Evolutionary conservation across 2,113 vertebrate species (phyloP).

Genomic region (Tragelaphus imberbis): DNA sequence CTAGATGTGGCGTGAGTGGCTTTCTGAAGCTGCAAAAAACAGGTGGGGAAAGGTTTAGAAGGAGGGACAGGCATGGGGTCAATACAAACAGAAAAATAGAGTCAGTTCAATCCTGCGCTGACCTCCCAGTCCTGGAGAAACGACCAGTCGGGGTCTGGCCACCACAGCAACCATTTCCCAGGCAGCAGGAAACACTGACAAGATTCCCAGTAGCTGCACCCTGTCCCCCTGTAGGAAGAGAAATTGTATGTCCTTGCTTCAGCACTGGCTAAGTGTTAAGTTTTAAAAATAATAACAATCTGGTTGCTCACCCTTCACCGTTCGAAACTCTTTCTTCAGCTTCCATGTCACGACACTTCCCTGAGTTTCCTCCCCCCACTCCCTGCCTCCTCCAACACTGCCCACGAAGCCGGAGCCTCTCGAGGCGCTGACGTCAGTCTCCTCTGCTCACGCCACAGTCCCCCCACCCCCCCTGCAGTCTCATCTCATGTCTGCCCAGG

Average conservation of each 20-base stretch:
- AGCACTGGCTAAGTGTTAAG: background rate
- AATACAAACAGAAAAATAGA: background rate
- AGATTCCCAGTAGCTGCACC: background rate
- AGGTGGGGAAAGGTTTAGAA: background rate
- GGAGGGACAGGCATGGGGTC: background rate
- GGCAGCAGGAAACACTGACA: too few relatives aligned
- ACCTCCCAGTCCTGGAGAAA: background rate
- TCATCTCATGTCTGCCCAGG: background rate
- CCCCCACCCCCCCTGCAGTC: too few relatives aligned
- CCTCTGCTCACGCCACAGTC: background rate
- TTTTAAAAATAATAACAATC: background rate
- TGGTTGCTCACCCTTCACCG: background rate
- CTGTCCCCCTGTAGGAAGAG: too few relatives aligned
- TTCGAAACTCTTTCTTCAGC: background rate
- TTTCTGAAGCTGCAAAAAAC: background rate
- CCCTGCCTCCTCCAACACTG: background rate
- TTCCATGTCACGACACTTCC: background rate
- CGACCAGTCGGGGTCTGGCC: accelerated
- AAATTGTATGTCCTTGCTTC: background rate
- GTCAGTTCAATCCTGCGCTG: background rate
- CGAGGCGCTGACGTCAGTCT: background rate
- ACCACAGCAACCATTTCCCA: background rate
- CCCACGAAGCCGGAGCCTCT: background rate
- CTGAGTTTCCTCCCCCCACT: background rate
- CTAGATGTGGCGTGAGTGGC: background rate